Evolutionary conservation across 1,140 invertebrate genomes (phyloP).

Genomic region (Sarcophaga bullata): DNA sequence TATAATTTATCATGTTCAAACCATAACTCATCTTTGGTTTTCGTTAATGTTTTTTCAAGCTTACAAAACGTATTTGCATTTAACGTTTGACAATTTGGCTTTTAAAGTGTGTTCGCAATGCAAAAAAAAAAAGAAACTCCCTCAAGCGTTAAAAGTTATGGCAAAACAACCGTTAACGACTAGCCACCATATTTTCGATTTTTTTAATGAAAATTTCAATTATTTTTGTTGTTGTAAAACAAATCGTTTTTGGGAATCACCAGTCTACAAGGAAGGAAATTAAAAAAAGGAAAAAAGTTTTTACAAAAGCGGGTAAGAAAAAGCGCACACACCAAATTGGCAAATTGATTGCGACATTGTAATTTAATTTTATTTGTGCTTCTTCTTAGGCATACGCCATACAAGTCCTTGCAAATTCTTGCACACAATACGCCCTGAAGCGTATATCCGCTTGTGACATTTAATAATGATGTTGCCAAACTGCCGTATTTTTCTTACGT

Average conservation of each 20-base stretch:
- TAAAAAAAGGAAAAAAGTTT: not conserved
- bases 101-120: no score
- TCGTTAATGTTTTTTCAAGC: not conserved
- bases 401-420: not conserved
- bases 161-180: no score
- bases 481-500: not conserved
- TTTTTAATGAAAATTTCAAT: no score
- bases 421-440: not conserved
- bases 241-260: no score
- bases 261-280: no score
- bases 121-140: no score
- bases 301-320: not conserved
- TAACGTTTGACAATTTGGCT: no score
- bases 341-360: conserved; percentile 18
- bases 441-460: conserved; percentile 1
- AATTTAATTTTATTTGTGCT: not conserved
- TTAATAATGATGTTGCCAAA: conserved; percentile 26
- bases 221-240: no score
- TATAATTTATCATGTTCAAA: not conserved
- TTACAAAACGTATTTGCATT: not conserved
- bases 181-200: no score
- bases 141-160: no score
- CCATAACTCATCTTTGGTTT: not conserved
- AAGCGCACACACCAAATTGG: not conserved
- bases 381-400: not conserved